A percentile compares a stretch with the other conserved stretches of the same genome.
Conservation (phyloP, 1,140 invertebrate genomes). For the Hylaeus anthracinus region DNA sequence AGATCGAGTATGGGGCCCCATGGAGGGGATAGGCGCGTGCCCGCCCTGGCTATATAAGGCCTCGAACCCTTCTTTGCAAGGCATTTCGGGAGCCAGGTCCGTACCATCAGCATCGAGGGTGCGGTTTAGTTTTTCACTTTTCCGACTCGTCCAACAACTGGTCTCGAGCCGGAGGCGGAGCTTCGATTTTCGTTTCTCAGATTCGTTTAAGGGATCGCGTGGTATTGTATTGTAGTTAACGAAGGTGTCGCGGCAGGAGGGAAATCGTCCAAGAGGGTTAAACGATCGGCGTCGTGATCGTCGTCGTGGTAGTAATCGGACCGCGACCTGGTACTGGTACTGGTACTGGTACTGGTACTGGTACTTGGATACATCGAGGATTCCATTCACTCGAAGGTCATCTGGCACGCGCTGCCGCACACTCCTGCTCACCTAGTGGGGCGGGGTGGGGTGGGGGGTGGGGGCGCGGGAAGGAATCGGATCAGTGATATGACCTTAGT, state of each 20-base stretch:
- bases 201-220: background rate
- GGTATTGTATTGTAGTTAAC: background rate
- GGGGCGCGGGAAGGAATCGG: conserved; percentile 26
- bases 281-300: background rate
- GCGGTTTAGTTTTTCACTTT: conserved; percentile 39
- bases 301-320: no score
- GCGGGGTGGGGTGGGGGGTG: background rate
- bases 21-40: conserved; percentile 79
- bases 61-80: conserved; percentile 75
- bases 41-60: conserved; percentile 78
- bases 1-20: conserved; percentile 62
- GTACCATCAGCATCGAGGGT: conserved; percentile 71
- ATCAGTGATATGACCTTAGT: conserved; percentile 78
- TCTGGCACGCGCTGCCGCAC: conserved; percentile 60
- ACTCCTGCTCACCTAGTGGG: conserved; percentile 50
- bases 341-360: background rate
- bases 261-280: conserved; percentile 8
- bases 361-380: conserved; percentile 30
- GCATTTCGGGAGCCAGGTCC: conserved; percentile 80
- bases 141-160: conserved; percentile 12
- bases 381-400: conserved; percentile 57
- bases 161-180: background rate
- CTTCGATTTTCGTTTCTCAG: background rate
- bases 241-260: conserved; percentile 15
- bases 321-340: no score